Conservation (phyloP, 1,140 invertebrate species). For the Nebria ingens region DNA sequence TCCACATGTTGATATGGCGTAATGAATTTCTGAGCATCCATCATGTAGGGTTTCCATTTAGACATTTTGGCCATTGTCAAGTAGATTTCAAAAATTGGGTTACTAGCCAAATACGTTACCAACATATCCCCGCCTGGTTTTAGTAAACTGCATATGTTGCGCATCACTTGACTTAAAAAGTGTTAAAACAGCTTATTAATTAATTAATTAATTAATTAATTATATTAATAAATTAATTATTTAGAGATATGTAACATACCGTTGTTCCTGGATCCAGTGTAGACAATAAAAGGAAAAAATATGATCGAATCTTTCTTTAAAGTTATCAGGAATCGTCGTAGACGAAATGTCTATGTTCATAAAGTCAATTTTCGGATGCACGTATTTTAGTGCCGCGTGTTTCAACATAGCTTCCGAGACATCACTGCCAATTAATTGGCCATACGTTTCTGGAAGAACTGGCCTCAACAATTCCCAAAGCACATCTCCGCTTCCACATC, state of each 20-base stretch:
- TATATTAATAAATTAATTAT: too few relatives aligned
- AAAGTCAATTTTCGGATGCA: conserved; percentile 43
- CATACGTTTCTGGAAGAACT: conserved; percentile 43
- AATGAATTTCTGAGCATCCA: conserved; percentile 51
- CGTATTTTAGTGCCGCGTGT: conserved; percentile 46
- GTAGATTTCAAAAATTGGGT: conserved; percentile 61
- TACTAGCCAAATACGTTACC: conserved; percentile 57
- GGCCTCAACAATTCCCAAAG: conserved; percentile 56
- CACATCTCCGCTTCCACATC: conserved; percentile 67
- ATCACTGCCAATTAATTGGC: conserved; percentile 49
- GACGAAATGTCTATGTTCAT: conserved; percentile 52
- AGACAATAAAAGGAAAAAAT: conserved; percentile 72
- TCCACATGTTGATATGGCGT: conserved; percentile 51
- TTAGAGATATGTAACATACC: too few relatives aligned
- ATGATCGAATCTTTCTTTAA: conserved; percentile 51
- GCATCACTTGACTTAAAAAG: conserved; percentile 45
- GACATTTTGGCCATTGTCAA: conserved; percentile 42
- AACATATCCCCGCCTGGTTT: conserved; percentile 54
- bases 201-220: neutral
- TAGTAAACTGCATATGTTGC: conserved; percentile 54
- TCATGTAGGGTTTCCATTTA: conserved; percentile 56
- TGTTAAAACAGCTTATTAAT: neutral
- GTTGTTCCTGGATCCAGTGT: conserved; percentile 69
- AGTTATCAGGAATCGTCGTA: conserved; percentile 36
- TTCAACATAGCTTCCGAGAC: conserved; percentile 60